Base-by-base conservation (phyloP, 2,113 vertebrate genomes). In the Rousettus leschenaultii region DNA sequence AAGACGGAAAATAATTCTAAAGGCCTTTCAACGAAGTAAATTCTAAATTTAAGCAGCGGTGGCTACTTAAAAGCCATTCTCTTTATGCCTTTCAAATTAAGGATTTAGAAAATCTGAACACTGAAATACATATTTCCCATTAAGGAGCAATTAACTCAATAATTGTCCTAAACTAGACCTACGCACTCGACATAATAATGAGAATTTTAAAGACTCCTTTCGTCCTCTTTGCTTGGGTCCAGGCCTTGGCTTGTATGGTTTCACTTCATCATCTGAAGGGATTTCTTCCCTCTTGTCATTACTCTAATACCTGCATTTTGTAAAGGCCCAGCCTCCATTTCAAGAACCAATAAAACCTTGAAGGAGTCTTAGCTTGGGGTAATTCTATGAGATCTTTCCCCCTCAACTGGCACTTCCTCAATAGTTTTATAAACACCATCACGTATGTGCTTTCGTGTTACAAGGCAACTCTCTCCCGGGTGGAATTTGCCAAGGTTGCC, bases 31-130 rank as follows among this genome's bases (percentile, higher is more conserved):
- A 77, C 77, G 51, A 87, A 86, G 66, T 63, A 82, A 90, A 93
- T 86, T 95, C 51, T 82, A 93, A 92, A 82, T 61, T 70, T 95
- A 93, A 95, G 87, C 35, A 75, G 40, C 10, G n/a, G n/a, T 53
- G 35, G 66, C 57, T 90, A 89, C 45, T 92, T 71, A 86, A 86
- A 74, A 68, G 61, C 40, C 65, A 74, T 89, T 93, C 61, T 40
- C 84, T 71, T 84, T 79, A 82, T 28, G 57, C 66, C 48, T 79
- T 83, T 85, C 86, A 59, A 93, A 89, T 85, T 77, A 65, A 78
- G 38, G 53, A 85, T 70, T 78, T 95, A 73, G 77, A 13, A 55
- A 55, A 24, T 79, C n/a, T 86, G 74, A 86, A 95, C 73, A 74
- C 10, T 57, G 57, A 95, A 85, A 89, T 74, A 89, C 12, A 13